Evolutionary conservation across 2,888 invertebrate species (phyloP).

Genomic region (Cryptus armator): DNA sequence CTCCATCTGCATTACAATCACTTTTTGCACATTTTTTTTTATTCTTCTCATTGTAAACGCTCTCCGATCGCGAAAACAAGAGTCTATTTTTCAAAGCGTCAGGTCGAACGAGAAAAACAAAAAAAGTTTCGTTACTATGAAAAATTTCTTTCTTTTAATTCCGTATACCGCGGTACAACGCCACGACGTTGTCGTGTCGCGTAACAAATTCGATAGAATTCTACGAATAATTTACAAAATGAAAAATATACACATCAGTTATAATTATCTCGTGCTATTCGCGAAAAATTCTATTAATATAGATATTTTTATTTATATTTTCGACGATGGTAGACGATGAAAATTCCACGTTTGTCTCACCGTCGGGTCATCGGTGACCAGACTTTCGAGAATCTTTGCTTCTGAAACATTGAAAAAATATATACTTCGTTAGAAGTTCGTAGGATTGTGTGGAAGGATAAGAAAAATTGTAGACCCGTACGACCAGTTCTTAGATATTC

Average conservation of each 20-base stretch:
- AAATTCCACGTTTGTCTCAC: constrained; percentile 87
- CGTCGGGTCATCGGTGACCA: constrained; percentile 85
- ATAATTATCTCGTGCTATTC: neutral
- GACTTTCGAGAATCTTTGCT: constrained; percentile 83
- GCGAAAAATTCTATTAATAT: neutral
- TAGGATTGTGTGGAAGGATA: too few species aligned
- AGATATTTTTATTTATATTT: constrained; percentile 73
- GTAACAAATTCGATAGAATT: neutral
- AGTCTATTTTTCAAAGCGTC: constrained; percentile 1
- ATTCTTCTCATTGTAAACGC: neutral
- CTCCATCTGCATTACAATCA: constrained; percentile 18
- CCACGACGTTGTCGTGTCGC: neutral
- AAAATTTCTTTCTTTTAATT: neutral
- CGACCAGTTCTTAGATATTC: constrained; percentile 86
- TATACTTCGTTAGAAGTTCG: neutral
- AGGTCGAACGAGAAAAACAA: neutral
- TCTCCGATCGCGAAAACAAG: constrained; percentile 21
- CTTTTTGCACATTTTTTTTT: constrained; percentile 22
- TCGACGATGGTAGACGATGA: constrained; percentile 75
- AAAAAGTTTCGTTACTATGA: neutral
- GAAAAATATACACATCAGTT: neutral
- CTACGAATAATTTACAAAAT: constrained; percentile 9
- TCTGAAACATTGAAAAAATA: constrained; percentile 84
- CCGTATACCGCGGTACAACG: neutral
- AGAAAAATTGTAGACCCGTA: constrained; percentile 72